Percentiles rank a stretch among this genome's conserved stretches.
Conservation (phyloP, 2,888 invertebrate genomes). For the Apotomis capreana region DNA sequence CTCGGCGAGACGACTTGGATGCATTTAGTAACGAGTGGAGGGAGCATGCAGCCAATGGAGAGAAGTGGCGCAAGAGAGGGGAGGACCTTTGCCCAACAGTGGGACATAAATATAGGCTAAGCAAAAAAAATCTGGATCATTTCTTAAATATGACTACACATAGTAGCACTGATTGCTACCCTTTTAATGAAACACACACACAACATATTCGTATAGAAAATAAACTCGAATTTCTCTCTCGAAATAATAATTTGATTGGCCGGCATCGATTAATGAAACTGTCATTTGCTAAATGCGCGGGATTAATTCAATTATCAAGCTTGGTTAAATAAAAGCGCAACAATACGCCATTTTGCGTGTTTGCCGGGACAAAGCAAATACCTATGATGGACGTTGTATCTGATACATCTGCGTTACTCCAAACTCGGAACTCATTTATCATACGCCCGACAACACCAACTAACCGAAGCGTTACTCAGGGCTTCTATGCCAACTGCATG, state of each 20-base stretch:
- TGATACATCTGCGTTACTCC: slow-evolving; percentile 39
- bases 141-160: too few species aligned
- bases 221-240: slow-evolving; percentile 2
- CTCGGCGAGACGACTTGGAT: too few species aligned
- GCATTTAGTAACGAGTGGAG: too few species aligned
- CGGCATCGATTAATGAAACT: slow-evolving; percentile 20
- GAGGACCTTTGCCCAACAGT: too few species aligned
- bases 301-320: slow-evolving; percentile 13
- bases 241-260: background rate
- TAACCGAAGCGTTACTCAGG: background rate
- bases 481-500: background rate
- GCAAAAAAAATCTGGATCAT: too few species aligned
- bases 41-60: too few species aligned
- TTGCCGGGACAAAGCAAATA: slow-evolving; percentile 21
- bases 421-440: slow-evolving; percentile 40
- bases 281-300: slow-evolving; percentile 33
- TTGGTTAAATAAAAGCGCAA: slow-evolving; percentile 23
- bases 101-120: too few species aligned
- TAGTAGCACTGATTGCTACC: too few species aligned
- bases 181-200: background rate
- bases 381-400: slow-evolving; percentile 36
- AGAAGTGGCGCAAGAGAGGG: too few species aligned
- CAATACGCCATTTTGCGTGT: slow-evolving; percentile 24
- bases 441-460: slow-evolving; percentile 23
- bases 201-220: slow-evolving; percentile 1